Conservation (phyloP, 2,888 invertebrate species). For the Plusia festucae region DNA sequence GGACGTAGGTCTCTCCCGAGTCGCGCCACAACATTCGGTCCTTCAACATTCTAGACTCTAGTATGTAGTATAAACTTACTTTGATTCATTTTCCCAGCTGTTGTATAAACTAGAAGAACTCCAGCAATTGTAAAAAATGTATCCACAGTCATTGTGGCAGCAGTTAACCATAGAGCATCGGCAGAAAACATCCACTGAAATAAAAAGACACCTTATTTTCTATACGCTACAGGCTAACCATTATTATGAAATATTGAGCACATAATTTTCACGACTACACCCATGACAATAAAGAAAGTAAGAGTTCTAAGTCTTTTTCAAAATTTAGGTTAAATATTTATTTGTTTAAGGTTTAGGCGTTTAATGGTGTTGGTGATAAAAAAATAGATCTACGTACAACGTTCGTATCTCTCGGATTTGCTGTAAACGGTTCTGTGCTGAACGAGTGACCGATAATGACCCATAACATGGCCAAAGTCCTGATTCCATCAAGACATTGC, state of each 20-base stretch:
- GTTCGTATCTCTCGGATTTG: slow-evolving; percentile 49
- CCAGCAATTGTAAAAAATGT: slow-evolving; percentile 88
- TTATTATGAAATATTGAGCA: too few species aligned
- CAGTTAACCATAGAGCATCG: slow-evolving; percentile 73
- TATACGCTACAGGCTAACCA: too few species aligned
- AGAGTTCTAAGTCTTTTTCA: too few species aligned
- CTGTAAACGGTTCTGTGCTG: slow-evolving; percentile 31
- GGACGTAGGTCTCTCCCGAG: too few species aligned
- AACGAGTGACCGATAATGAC: slow-evolving; percentile 76
- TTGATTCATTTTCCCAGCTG: slow-evolving; percentile 69
- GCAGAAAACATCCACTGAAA: slow-evolving; percentile 53
- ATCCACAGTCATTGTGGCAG: slow-evolving; percentile 88
- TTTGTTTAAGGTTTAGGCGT: too few species aligned
- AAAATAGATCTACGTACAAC: too few species aligned
- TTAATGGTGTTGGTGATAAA: too few species aligned
- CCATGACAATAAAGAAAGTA: too few species aligned
- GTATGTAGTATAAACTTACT: slow-evolving; percentile 61
- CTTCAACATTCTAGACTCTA: too few species aligned
- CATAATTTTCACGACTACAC: too few species aligned
- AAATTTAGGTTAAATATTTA: too few species aligned
- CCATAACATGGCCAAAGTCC: slow-evolving; percentile 80
- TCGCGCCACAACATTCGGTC: too few species aligned
- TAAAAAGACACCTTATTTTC: background rate
- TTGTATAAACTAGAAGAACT: slow-evolving; percentile 74
- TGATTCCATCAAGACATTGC: slow-evolving; percentile 79